A percentile compares a stretch with the other conserved stretches of the same genome.
phyloP scores from a whole-genome alignment of 2,888 invertebrate species.

The Cheilosia soror region DNA sequence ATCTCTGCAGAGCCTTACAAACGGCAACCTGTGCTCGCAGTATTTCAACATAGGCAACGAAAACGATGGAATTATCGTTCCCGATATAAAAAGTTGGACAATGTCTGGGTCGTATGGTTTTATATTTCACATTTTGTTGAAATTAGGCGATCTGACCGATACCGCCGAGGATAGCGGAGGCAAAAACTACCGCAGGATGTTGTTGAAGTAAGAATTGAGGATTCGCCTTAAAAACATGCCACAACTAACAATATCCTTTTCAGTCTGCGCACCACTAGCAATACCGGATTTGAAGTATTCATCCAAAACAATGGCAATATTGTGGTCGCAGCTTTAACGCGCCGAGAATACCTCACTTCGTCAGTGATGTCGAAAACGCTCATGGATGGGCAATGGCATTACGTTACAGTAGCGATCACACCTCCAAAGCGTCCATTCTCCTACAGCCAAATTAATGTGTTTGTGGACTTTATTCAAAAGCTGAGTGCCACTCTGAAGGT shows the following conservation, averaged over 20 bases:
- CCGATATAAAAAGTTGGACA: conserved; percentile 86
- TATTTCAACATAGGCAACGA: conserved; percentile 85
- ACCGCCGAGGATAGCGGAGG: conserved; percentile 64
- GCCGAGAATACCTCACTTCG: conserved; percentile 86
- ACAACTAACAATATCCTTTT: conserved; percentile 59
- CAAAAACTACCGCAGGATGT: conserved; percentile 83
- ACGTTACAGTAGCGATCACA: conserved; percentile 84
- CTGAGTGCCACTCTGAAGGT: conserved; percentile 85
- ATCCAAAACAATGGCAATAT: conserved; percentile 85
- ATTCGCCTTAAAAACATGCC: not conserved
- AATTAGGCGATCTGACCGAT: conserved; percentile 82
- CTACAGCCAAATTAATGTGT: conserved; percentile 86
- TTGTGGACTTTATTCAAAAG: conserved; percentile 86
- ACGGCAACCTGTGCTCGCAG: conserved; percentile 83
- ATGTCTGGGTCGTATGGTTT: conserved; percentile 85
- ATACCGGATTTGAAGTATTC: conserved; percentile 86
- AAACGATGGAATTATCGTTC: conserved; percentile 85
- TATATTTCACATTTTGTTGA: conserved; percentile 86
- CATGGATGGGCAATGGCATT: conserved; percentile 85
- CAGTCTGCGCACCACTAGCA: conserved; percentile 85
- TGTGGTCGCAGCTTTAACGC: conserved; percentile 85
- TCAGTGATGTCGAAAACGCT: conserved; percentile 84
- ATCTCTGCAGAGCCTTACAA: conserved; percentile 81
- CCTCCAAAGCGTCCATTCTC: conserved; percentile 86
- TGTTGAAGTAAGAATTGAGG: conserved; percentile 78